Base-by-base conservation (phyloP, 2,888 invertebrate species). In the Drosophila tripunctata region DNA sequence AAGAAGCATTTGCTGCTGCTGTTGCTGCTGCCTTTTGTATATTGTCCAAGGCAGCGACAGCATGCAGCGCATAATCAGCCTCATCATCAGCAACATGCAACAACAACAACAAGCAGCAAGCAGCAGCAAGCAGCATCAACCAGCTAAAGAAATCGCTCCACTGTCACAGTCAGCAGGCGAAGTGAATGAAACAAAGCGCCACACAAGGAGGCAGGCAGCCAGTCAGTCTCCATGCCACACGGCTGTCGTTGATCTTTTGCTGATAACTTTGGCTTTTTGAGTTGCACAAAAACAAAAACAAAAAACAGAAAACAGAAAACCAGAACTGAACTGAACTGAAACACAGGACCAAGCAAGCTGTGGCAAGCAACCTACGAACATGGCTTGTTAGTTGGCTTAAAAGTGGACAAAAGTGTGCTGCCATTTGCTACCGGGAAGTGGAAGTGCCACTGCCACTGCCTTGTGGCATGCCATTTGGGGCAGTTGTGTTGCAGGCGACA, bases 211-310 rank as follows among this genome's bases (percentile, higher is more conserved):
- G 47, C 65, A 61, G 33, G 50, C 47, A 40, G 31, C 10, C 8
- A 14, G 17, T 14, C 21, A 10, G 21, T 14, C 24, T 36, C 17
- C 10, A n/a, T 24, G 24, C 14, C 17, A 4, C 14, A 10, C 15
- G 41, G 43, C 70, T 64, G 78, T 60, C 70, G 84, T 86, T 88
- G 88, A 87, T 88, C 88, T 88, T 88, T 83, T 86, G 65, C 88
- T 87, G 88, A 88, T 87, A 87, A 69, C 70, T 88, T 80, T 75
- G 74, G 72, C 83, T 79, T 79, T 78, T 75, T 75, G 63, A 72
- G 68, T 63, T 67, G 56, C 56, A 55, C 50, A 64, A 55, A 60
- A 47, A 52, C n/a, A 36, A 44, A 30, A 48, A 40, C 14, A 21
- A 22, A 31, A 31, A 55, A 8, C 27, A 27, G 10, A 27, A 27